A percentile compares a stretch with the other conserved stretches of the same genome.
These are phyloP conservation scores for Myocastor coypus DNA, from an alignment of 2,113 vertebrate genomes.

Conservation along the genomic window DNA sequence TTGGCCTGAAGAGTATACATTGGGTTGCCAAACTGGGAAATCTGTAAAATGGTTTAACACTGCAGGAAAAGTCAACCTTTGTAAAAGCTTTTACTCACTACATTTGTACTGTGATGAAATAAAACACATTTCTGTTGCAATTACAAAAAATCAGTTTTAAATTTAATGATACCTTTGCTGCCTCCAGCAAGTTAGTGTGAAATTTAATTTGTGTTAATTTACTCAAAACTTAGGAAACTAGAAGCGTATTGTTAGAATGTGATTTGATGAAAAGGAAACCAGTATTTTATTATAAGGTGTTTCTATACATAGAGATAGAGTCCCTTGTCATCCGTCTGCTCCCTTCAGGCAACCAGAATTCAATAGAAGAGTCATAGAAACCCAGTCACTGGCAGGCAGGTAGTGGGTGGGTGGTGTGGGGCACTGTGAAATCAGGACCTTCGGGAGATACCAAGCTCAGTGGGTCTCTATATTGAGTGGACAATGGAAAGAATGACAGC, in stretches of 20 bases:
- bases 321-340: not conserved
- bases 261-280: slow-evolving; percentile 39
- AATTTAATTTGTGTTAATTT: slow-evolving; percentile 83
- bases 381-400: not conserved
- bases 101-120: not conserved
- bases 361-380: not conserved
- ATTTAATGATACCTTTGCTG: slow-evolving; percentile 72
- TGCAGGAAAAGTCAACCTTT: not conserved
- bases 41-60: slow-evolving; percentile 70
- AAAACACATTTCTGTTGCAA: slow-evolving; percentile 61
- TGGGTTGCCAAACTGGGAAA: not conserved
- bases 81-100: slow-evolving; percentile 3
- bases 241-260: slow-evolving; percentile 64
- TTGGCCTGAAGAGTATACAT: not conserved
- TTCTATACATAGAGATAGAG: not conserved
- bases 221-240: slow-evolving; percentile 77
- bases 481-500: not conserved
- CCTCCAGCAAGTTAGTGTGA: slow-evolving; percentile 77
- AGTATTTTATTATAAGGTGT: slow-evolving; percentile 26
- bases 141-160: slow-evolving; percentile 71
- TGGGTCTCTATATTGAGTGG: not conserved
- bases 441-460: not conserved
- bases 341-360: not conserved
- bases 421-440: not conserved
- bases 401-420: not conserved